These are phyloP conservation scores for Solea solea DNA, from an alignment of 2,113 vertebrate species.

Conservation along the genomic window DNA sequence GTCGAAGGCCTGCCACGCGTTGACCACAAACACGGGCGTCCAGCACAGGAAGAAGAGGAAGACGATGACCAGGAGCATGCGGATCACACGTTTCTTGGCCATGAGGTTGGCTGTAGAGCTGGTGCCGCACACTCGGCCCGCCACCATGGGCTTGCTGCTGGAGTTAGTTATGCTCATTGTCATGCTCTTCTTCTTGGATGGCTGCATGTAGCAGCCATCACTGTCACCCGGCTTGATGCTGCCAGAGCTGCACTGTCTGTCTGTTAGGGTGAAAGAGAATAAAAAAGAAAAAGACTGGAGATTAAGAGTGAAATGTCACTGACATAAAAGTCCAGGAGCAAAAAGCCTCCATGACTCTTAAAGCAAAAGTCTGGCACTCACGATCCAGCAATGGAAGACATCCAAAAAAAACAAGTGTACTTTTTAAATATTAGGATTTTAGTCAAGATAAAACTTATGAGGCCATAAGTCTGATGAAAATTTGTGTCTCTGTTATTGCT, in stretches of 20 bases:
- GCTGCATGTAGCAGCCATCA: slow-evolving; percentile 91
- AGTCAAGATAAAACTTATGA: neutral
- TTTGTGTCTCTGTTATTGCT: neutral
- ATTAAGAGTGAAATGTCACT: neutral
- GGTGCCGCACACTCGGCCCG: slow-evolving; percentile 83
- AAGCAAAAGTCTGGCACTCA: neutral
- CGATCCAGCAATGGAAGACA: neutral
- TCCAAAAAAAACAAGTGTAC: neutral
- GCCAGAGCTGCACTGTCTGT: slow-evolving; percentile 81
- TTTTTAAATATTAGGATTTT: neutral
- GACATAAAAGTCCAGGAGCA: neutral
- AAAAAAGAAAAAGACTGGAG: neutral
- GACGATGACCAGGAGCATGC: slow-evolving; percentile 97
- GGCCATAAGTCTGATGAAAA: neutral
- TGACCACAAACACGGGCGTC: slow-evolving; percentile 95
- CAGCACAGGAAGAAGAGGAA: slow-evolving; percentile 96
- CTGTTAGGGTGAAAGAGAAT: slow-evolving; percentile 69
- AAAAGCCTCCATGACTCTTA: neutral
- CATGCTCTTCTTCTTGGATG: slow-evolving; percentile 70
- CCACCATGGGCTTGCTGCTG: slow-evolving; percentile 52
- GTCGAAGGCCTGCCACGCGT: slow-evolving; percentile 95
- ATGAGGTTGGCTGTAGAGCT: slow-evolving; percentile 88
- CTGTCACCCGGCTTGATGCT: slow-evolving; percentile 82
- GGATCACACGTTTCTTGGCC: slow-evolving; percentile 97
- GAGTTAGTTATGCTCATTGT: fast-evolving